Evolutionary conservation across 2,797 vertebrate genomes (phyloP).

Genomic region (Amblyopsis hoosieri): DNA sequence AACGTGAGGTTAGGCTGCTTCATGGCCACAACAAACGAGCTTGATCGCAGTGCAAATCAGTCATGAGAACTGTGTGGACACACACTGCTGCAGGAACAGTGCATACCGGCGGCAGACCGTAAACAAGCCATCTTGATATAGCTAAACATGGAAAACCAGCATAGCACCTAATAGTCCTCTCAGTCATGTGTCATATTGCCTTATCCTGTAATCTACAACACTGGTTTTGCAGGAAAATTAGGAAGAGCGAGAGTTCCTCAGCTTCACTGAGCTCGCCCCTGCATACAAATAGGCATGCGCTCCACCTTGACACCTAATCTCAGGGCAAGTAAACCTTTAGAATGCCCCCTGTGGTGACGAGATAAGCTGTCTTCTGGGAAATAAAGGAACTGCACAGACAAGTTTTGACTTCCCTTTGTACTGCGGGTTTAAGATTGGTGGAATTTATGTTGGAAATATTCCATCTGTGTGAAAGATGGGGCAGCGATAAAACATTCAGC

Average conservation of each 20-base stretch:
- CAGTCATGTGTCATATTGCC: no score
- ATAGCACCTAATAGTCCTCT: no score
- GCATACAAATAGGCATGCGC: slow-evolving; percentile 4
- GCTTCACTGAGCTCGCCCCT: neutral
- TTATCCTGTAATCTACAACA: slow-evolving; percentile 38
- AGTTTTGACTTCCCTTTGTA: slow-evolving; percentile 26
- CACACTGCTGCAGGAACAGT: no score
- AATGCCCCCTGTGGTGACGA: slow-evolving; percentile 9
- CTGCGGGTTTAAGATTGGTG: slow-evolving; percentile 8
- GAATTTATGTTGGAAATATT: slow-evolving; percentile 28
- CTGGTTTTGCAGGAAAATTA: slow-evolving; percentile 46
- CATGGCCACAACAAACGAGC: no score
- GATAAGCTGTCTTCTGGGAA: slow-evolving; percentile 20
- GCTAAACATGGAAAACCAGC: no score
- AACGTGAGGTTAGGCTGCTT: no score
- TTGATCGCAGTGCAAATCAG: no score
- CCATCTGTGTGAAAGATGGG: slow-evolving; percentile 22
- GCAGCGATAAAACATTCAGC: slow-evolving; percentile 19
- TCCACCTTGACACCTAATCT: slow-evolving; percentile 1
- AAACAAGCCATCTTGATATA: no score
- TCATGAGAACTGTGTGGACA: no score
- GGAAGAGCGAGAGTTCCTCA: slow-evolving; percentile 32
- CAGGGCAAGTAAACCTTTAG: neutral
- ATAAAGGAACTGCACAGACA: slow-evolving; percentile 24
- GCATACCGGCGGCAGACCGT: no score